Conservation (phyloP, 1,140 invertebrate species). For the Melanaphis sacchari region DNA sequence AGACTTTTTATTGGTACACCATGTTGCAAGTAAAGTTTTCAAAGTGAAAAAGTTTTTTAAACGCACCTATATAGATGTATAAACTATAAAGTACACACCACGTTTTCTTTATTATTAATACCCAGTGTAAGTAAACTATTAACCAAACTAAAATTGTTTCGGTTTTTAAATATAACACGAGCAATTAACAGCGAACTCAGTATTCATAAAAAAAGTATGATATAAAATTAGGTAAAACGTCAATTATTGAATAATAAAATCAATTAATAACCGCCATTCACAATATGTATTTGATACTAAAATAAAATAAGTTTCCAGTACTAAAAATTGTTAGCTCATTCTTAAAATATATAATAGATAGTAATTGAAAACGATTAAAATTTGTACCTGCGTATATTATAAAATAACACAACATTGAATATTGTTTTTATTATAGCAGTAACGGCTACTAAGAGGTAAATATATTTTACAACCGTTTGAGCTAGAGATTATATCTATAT, state of each 20-base stretch:
- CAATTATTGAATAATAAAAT: background rate
- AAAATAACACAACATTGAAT: background rate
- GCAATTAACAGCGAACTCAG: background rate
- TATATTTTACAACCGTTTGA: background rate
- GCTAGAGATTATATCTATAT: background rate
- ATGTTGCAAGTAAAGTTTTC: background rate
- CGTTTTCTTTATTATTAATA: background rate
- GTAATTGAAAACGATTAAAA: background rate
- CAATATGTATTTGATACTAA: background rate
- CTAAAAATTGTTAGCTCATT: background rate
- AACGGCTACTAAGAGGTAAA: background rate
- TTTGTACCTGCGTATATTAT: background rate
- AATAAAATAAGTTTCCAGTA: background rate
- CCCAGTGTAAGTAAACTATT: background rate
- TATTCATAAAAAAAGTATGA: background rate
- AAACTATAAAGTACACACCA: background rate
- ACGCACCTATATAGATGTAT: background rate
- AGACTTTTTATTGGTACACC: background rate
- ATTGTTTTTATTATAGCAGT: background rate
- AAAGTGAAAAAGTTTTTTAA: slow-evolving; percentile 29
- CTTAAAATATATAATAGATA: background rate
- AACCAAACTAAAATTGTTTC: background rate
- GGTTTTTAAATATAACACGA: background rate
- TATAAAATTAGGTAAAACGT: background rate
- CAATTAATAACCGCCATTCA: background rate